Evolutionary conservation across 2,888 invertebrate species (phyloP).

Genomic region (Glaucopsyche alexis): DNA sequence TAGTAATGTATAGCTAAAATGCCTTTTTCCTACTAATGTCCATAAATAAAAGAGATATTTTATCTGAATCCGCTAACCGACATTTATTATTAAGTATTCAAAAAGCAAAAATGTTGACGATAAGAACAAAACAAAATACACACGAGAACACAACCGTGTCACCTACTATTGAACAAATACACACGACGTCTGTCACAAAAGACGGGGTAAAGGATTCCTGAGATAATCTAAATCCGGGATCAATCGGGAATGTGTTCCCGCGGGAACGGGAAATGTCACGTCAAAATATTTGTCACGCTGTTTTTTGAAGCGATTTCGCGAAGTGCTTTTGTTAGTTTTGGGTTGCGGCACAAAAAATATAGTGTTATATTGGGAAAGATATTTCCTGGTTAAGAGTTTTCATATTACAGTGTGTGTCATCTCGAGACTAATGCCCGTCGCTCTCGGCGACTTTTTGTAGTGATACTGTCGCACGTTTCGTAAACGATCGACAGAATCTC

Average conservation of each 20-base stretch:
- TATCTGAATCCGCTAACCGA: too few relatives aligned
- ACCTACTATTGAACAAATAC: slow-evolving; percentile 4
- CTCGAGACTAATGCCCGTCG: too few relatives aligned
- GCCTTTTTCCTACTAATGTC: too few relatives aligned
- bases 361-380: neutral
- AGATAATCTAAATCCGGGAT: slow-evolving; percentile 16
- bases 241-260: neutral
- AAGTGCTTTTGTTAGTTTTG: neutral
- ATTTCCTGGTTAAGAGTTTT: neutral
- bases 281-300: slow-evolving; percentile 16
- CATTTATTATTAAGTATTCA: too few relatives aligned
- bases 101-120: too few relatives aligned
- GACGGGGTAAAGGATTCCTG: slow-evolving; percentile 9
- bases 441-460: too few relatives aligned
- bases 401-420: too few relatives aligned
- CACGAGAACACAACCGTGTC: neutral
- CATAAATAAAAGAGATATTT: too few relatives aligned
- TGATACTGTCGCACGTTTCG: too few relatives aligned
- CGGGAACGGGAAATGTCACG: neutral
- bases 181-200: slow-evolving; percentile 3
- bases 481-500: too few relatives aligned
- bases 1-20: too few relatives aligned
- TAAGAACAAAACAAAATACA: too few relatives aligned
- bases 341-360: neutral
- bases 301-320: slow-evolving; percentile 1